Evolutionary conservation across 2,113 vertebrate species (phyloP).

Genomic region (Triplophysa rosa): DNA sequence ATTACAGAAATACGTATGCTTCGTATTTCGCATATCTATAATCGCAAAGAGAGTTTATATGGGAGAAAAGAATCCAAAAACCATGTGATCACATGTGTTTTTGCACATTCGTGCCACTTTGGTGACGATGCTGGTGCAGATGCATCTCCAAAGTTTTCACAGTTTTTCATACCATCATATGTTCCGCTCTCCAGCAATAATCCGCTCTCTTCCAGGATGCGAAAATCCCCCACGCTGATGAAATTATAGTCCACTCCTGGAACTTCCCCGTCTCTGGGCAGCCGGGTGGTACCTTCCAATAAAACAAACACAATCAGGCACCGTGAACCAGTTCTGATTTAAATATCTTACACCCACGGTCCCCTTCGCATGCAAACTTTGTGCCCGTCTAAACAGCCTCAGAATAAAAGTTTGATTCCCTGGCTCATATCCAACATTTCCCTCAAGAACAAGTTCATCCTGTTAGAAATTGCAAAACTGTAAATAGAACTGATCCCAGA

Average conservation of each 20-base stretch:
- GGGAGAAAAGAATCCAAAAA: too few relatives aligned
- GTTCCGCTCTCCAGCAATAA: conserved; percentile 96
- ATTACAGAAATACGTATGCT: not conserved
- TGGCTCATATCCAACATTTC: not conserved
- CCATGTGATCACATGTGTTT: too few relatives aligned
- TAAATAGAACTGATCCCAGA: conserved; percentile 22
- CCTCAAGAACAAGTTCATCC: conserved; percentile 5
- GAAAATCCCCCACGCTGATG: conserved; percentile 94
- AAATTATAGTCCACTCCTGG: conserved; percentile 99
- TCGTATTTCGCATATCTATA: too few relatives aligned
- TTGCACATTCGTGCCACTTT: too few relatives aligned
- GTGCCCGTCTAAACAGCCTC: conserved; percentile 12
- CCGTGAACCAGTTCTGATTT: not conserved
- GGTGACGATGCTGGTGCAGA: too few relatives aligned
- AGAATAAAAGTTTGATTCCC: not conserved
- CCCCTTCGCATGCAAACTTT: conserved; percentile 9
- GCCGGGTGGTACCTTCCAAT: conserved; percentile 91
- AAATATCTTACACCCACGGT: conserved; percentile 28
- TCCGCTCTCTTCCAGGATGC: conserved; percentile 92
- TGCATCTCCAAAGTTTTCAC: too few relatives aligned
- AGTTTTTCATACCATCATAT: conserved; percentile 83
- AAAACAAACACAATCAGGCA: conserved; percentile 49
- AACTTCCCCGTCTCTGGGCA: conserved; percentile 94
- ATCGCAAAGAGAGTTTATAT: too few relatives aligned
- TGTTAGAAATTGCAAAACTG: not conserved